Percentiles rank a stretch among this genome's conserved stretches.
Evolutionary conservation across 2,888 invertebrate species (phyloP).

Genomic region (Pyralis farinalis): DNA sequence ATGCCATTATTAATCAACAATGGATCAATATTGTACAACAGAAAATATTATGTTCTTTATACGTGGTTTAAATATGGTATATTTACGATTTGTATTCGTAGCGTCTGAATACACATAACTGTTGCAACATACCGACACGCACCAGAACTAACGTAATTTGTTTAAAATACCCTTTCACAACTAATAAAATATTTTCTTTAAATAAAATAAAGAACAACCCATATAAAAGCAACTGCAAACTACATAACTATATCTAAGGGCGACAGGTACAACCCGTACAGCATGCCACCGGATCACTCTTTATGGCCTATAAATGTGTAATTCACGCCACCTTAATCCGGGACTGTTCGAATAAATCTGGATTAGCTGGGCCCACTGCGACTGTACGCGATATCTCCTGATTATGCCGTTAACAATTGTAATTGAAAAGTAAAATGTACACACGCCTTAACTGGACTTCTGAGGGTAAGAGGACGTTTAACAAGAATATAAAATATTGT

Average conservation of each 20-base stretch:
- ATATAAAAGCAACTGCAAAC: slow-evolving; percentile 39
- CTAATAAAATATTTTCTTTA: too few relatives aligned
- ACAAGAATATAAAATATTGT: slow-evolving; percentile 6
- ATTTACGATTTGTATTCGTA: too few relatives aligned
- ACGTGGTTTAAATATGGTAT: too few relatives aligned
- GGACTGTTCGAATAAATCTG: slow-evolving; percentile 75
- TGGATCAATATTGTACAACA: too few relatives aligned
- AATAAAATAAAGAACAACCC: slow-evolving; percentile 26
- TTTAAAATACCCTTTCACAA: too few relatives aligned
- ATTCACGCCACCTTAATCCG: slow-evolving; percentile 80
- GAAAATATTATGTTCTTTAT: too few relatives aligned
- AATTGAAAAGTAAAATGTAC: slow-evolving; percentile 74
- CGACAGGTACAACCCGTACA: slow-evolving; percentile 68
- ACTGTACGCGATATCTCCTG: slow-evolving; percentile 67
- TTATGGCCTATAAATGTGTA: slow-evolving; percentile 80
- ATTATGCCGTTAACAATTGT: slow-evolving; percentile 79
- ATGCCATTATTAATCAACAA: too few relatives aligned
- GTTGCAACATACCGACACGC: too few relatives aligned
- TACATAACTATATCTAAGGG: slow-evolving; percentile 67
- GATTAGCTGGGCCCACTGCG: slow-evolving; percentile 70
- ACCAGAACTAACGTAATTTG: too few relatives aligned
- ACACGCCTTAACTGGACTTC: slow-evolving; percentile 18
- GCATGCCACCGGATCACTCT: slow-evolving; percentile 77
- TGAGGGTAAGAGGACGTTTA: neutral
- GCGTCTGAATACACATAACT: too few relatives aligned